Conservation (phyloP, 2,797 vertebrate genomes). For the Corythornis leucogaster region DNA sequence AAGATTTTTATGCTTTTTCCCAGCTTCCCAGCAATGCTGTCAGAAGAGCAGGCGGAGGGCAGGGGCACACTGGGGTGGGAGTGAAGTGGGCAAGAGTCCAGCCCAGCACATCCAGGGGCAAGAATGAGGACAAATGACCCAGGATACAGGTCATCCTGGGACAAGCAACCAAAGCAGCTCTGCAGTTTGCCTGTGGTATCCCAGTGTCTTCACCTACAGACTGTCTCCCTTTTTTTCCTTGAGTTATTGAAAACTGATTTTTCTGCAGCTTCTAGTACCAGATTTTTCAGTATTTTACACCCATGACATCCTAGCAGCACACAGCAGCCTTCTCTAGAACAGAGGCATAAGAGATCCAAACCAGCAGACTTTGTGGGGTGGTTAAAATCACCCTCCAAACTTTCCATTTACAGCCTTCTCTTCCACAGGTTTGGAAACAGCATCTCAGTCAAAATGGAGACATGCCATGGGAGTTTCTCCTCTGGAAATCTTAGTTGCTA, state of each 20-base stretch:
- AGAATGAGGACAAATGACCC: background rate
- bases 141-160: background rate
- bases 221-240: background rate
- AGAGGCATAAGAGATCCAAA: background rate
- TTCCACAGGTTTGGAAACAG: background rate
- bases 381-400: background rate
- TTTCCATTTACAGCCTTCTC: background rate
- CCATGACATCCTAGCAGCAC: background rate
- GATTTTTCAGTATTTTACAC: background rate
- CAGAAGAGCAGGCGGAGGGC: background rate
- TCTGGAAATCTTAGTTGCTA: background rate
- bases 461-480: background rate
- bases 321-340: background rate
- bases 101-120: background rate
- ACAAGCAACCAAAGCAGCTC: background rate
- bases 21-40: background rate
- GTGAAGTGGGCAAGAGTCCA: background rate
- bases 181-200: rapidly evolving
- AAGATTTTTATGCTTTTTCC: background rate
- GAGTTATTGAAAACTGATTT: background rate
- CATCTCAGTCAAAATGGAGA: background rate
- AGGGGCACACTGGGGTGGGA: background rate
- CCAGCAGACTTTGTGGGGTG: background rate
- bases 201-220: background rate
- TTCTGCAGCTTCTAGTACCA: background rate